These are phyloP conservation scores for Myzus persicae DNA, from an alignment of 1,140 invertebrate species.

Conservation along the genomic window DNA sequence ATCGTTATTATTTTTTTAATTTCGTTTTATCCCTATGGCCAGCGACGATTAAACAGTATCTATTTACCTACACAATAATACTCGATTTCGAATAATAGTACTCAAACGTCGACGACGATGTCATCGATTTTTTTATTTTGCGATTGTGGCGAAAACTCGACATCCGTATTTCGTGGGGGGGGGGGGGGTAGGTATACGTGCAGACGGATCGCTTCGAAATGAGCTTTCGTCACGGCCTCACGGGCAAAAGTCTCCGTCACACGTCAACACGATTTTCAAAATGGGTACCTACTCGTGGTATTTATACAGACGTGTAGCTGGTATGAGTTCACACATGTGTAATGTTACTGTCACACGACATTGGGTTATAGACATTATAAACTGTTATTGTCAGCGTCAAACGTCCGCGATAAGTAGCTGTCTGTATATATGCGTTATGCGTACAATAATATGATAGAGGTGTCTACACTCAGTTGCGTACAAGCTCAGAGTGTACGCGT, in stretches of 20 bases:
- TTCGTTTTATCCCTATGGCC: not conserved
- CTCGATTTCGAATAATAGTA: not conserved
- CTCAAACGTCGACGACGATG: too few species aligned
- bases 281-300: not conserved
- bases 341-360: not conserved
- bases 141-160: not conserved
- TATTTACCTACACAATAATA: not conserved
- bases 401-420: not conserved
- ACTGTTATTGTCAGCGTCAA: not conserved
- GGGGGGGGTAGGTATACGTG: too few species aligned
- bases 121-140: not conserved
- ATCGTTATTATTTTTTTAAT: not conserved
- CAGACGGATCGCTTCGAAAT: not conserved
- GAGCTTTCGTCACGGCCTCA: not conserved
- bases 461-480: too few species aligned
- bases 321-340: not conserved
- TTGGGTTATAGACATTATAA: not conserved
- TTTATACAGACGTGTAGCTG: not conserved
- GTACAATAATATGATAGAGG: too few species aligned
- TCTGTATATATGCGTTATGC: too few species aligned
- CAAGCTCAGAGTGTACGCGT: too few species aligned
- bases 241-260: not conserved
- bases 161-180: not conserved
- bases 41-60: too few species aligned
- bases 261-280: not conserved